Evolutionary conservation across 2,888 invertebrate species (phyloP), one percentile per base, ranked within the genome.

Genomic region (Charanyca ferruginea): DNA sequence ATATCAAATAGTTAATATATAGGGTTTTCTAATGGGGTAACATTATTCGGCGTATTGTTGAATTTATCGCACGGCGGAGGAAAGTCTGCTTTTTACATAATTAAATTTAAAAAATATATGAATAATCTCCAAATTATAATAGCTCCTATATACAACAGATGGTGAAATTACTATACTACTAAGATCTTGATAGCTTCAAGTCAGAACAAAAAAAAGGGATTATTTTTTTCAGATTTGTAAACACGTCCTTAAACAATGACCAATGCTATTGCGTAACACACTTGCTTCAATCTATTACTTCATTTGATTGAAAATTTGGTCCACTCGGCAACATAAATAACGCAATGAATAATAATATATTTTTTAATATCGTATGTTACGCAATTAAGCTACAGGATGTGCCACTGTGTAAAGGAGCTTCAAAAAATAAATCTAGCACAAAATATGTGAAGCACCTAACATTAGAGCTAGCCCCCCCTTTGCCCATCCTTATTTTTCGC

Each of bases 351-450:
- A 28, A 28, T 5, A 28, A 28, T 5, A 28, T 28, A 28, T 28
- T 28, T 3, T 3, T 28, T 28, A 28, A 7, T 28, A 28, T n/a
- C n/a, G 7, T 28, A 28, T 28, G 28, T 28, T 28, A 28, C 7
- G 3, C 7, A 5, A 28, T 28, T 28, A 28, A 28, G 7, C 11
- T 7, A 8, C 25, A 51, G 20, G 3, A 11, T 9, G 23, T 23
- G 42, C 13, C 8, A 71, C 51, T 62, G 51, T 62, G 58, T 62
- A 55, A 47, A 55, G 47, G 45, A 52, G 32, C 51, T 53, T 11
- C 44, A 48, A 71, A 66, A 79, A 62, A n/a, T n/a, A n/a, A 73
- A 77, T 28, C 23, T 80, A 74, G 81, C 81, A 80, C 78, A 78
- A 79, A 38, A 38, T 38, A 79, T 60, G 66, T 72, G 66, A 72